A percentile compares a stretch with the other conserved stretches of the same genome.
Conservation (phyloP, 1,140 invertebrate genomes). For the Drosophila melanogaster region Release_6_plus_ISO1_MT NT_037436.4:4965001-4965500, state of each 20-base stretch:
- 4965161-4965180: constrained; percentile 30
- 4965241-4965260: constrained; percentile 77
- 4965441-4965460: constrained; percentile 69
- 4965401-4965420: constrained; percentile 15
- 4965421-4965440: constrained; percentile 38
- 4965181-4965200: constrained; percentile 42
- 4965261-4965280: constrained; percentile 82
- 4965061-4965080: neutral
- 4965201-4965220: constrained; percentile 59
- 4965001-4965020: too few species aligned
- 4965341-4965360: neutral
- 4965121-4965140: neutral
- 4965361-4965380: constrained; percentile 22
- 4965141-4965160: constrained; percentile 9
- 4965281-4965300: constrained; percentile 70
- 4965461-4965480: constrained; percentile 76
- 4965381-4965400: constrained; percentile 73
- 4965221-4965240: constrained; percentile 65
- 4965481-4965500: constrained; percentile 57
- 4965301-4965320: constrained; percentile 18
- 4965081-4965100: constrained; percentile 52
- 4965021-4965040: neutral
- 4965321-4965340: neutral
- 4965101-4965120: constrained; percentile 14
- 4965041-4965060: neutral